These are phyloP conservation scores for Cinclus cinclus DNA, from an alignment of 2,113 vertebrate species.

Conservation along the genomic window DNA sequence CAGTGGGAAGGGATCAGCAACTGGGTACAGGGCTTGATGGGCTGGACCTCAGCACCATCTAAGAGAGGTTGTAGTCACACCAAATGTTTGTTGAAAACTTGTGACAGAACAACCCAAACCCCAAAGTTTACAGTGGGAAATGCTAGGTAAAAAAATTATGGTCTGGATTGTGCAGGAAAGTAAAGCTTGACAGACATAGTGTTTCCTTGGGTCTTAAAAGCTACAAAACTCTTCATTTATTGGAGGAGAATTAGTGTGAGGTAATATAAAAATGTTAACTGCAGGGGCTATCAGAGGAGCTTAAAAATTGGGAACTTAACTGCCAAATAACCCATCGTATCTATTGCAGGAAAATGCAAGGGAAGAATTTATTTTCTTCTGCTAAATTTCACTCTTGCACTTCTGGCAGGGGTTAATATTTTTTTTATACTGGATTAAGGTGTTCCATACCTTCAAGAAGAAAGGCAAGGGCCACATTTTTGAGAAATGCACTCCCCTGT, in stretches of 20 bases:
- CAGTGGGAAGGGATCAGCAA: neutral
- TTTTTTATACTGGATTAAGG: neutral
- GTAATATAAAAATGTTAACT: neutral
- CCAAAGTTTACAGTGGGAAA: neutral
- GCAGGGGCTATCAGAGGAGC: neutral
- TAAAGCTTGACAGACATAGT: neutral
- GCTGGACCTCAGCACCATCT: neutral
- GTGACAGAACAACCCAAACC: neutral
- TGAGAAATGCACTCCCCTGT: neutral
- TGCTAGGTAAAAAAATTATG: neutral
- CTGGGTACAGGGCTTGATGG: fast-evolving
- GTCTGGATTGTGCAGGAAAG: neutral
- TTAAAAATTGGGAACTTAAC: neutral
- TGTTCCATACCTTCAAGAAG: neutral
- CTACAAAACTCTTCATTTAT: neutral
- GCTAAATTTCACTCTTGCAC: neutral
- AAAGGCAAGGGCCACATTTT: neutral
- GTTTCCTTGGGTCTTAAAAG: constrained; percentile 19
- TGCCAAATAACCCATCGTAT: neutral
- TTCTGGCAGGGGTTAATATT: neutral
- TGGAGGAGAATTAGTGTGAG: neutral
- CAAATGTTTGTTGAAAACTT: neutral
- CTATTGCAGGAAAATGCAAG: neutral
- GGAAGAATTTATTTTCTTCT: constrained; percentile 1
- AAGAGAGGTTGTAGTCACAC: neutral